Conservation (phyloP, 2,113 vertebrate species). For the Leiothrix lutea region DNA sequence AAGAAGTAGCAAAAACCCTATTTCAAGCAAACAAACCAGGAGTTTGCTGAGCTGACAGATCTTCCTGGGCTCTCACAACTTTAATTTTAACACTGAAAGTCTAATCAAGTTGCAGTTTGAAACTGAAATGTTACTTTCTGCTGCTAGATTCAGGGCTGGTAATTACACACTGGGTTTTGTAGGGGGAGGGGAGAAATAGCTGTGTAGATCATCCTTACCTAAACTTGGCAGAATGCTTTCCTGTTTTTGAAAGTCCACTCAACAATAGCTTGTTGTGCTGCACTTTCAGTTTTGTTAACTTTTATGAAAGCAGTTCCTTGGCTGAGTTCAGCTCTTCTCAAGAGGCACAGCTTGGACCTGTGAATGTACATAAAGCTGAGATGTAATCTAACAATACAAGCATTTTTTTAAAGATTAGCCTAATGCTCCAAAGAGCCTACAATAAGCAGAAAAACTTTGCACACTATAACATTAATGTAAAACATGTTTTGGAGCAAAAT, state of each 20-base stretch:
- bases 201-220: not conserved
- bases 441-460: not conserved
- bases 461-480: not conserved
- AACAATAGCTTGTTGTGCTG: not conserved
- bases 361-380: not conserved
- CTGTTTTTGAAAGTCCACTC: not conserved
- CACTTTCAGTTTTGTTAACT: not conserved
- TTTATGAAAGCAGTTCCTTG: not conserved
- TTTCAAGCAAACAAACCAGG: not conserved
- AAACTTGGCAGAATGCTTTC: not conserved
- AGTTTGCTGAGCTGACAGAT: conserved; percentile 16
- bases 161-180: not conserved
- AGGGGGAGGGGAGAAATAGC: not conserved
- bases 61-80: not conserved
- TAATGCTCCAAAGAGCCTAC: not conserved
- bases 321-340: not conserved
- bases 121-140: conserved; percentile 24
- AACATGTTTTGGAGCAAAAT: not conserved
- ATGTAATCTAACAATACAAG: not conserved
- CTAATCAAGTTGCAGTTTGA: conserved; percentile 36
- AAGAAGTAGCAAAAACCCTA: not conserved
- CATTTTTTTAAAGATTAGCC: not conserved
- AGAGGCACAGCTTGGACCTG: not conserved
- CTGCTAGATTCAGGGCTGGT: not conserved
- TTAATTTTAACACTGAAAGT: conserved; percentile 27